Base-by-base conservation (phyloP, 2,888 invertebrate species). In the Neria commutata region DNA sequence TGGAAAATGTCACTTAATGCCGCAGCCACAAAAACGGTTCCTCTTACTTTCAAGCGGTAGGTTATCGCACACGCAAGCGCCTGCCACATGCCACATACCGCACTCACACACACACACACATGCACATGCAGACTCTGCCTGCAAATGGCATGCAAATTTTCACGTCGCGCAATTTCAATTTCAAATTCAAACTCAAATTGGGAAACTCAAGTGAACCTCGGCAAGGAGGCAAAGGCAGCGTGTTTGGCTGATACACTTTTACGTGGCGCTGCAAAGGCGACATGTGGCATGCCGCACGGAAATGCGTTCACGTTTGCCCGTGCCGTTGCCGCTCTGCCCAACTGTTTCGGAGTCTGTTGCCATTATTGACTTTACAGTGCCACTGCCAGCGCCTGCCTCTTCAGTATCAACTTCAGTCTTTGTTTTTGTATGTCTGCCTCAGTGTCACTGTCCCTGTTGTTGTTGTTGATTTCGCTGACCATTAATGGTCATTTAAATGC, bases 401-500 rank as follows among this genome's bases (percentile, higher is more conserved):
- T 37, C 3, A 37, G 37, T 29, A n/a, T n/a, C n/a, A n/a, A n/a
- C n/a, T 29, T 29, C 29, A 29, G 29, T 29, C 29, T 29, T 11
- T n/a, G n/a, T n/a, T n/a, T n/a, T n/a, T n/a, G n/a, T n/a, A n/a
- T 37, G 14, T n/a, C 37, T 37, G 14, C 37, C n/a, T 37, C n/a
- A n/a, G 14, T 4, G 8, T 37, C 37, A 37, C 23, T 47, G 47
- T 17, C 42, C 17, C 47, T 42, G 54, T 54, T 33, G 46, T 24
- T 29, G 40, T n/a, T 8, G n/a, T 48, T 58, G 61, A 54, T 60
- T 53, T 59, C 62, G 56, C 62, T 60, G 56, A 48, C 65, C 63
- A 67, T 63, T 67, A 67, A 67, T 72, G 67, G 63, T 63, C 69
- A 70, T 70, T 69, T 66, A 67, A 67, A 67, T 64, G 68, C 67